Conservation (phyloP, 2,113 vertebrate genomes). For the Bolborhynchus lineola region DNA sequence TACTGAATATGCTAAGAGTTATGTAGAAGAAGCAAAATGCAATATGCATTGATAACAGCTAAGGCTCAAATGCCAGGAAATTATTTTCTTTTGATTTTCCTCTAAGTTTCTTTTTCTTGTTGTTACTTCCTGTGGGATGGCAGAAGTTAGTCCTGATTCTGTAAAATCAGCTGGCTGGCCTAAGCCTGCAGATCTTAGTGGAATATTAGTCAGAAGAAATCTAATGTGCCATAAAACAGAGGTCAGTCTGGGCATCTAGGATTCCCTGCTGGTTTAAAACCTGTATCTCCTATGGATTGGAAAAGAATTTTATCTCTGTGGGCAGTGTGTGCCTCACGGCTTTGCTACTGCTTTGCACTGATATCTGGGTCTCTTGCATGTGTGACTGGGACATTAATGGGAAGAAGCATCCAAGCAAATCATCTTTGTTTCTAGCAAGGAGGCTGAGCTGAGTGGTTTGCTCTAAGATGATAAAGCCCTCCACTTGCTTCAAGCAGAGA, state of each 20-base stretch:
- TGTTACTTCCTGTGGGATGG: slow-evolving; percentile 31
- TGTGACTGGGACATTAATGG: background rate
- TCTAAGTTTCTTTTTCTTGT: slow-evolving; percentile 20
- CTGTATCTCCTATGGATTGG: background rate
- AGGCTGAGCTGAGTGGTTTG: background rate
- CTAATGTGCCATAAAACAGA: slow-evolving; percentile 14
- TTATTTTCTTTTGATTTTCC: slow-evolving; percentile 44
- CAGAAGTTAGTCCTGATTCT: slow-evolving; percentile 14
- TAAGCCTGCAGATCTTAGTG: background rate
- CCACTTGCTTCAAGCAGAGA: background rate
- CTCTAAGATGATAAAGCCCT: background rate
- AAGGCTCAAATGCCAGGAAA: slow-evolving; percentile 34
- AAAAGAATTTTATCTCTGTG: background rate
- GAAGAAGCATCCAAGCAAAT: background rate
- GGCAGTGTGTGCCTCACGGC: background rate
- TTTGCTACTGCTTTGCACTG: background rate
- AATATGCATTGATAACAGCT: slow-evolving; percentile 32
- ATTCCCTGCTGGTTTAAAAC: background rate
- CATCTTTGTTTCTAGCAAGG: background rate
- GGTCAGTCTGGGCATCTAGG: background rate
- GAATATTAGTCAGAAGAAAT: slow-evolving; percentile 9
- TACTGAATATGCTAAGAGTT: slow-evolving; percentile 36
- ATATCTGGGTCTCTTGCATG: rapidly evolving
- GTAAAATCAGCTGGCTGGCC: background rate
- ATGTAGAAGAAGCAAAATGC: slow-evolving; percentile 24